phyloP scores from a whole-genome alignment of 2,888 invertebrate genomes.

The Aleiodes leptofemur region DNA sequence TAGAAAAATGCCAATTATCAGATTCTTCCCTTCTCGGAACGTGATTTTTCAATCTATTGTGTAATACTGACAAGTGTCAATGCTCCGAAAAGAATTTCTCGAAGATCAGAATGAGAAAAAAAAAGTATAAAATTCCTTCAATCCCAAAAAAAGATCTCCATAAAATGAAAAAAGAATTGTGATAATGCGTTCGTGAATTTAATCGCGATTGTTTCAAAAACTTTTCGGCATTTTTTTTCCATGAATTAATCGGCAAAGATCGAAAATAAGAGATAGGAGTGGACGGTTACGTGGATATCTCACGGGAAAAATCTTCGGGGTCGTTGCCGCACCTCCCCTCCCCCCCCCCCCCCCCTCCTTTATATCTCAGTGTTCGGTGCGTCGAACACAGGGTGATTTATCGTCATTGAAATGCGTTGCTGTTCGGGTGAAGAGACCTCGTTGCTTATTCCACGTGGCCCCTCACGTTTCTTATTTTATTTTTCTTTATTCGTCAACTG shows the following conservation, averaged over 20 bases:
- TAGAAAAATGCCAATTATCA: too few species aligned
- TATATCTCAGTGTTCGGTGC: slow-evolving; percentile 59
- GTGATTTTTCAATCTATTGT: too few species aligned
- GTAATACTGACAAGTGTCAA: too few species aligned
- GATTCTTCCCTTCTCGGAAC: too few species aligned
- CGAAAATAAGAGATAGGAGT: slow-evolving; percentile 62
- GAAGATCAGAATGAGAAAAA: too few species aligned
- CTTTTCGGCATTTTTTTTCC: not conserved
- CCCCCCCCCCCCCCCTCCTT: slow-evolving; percentile 34
- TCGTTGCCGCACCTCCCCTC: not conserved
- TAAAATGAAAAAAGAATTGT: too few species aligned
- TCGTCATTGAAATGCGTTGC: slow-evolving; percentile 68
- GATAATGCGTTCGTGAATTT: too few species aligned
- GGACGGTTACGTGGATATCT: slow-evolving; percentile 63
- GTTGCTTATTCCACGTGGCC: slow-evolving; percentile 41
- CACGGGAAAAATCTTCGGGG: slow-evolving; percentile 59
- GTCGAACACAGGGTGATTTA: slow-evolving; percentile 68
- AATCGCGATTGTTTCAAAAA: too few species aligned
- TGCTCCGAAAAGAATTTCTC: too few species aligned
- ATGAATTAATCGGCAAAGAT: slow-evolving; percentile 54
- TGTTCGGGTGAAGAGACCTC: slow-evolving; percentile 45
- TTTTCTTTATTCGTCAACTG: slow-evolving; percentile 24
- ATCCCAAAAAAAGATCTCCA: too few species aligned
- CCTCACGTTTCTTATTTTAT: slow-evolving; percentile 42
- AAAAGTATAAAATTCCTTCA: too few species aligned